phyloP scores from a whole-genome alignment of 2,888 invertebrate genomes.

The Eurytoma adleriae region DNA sequence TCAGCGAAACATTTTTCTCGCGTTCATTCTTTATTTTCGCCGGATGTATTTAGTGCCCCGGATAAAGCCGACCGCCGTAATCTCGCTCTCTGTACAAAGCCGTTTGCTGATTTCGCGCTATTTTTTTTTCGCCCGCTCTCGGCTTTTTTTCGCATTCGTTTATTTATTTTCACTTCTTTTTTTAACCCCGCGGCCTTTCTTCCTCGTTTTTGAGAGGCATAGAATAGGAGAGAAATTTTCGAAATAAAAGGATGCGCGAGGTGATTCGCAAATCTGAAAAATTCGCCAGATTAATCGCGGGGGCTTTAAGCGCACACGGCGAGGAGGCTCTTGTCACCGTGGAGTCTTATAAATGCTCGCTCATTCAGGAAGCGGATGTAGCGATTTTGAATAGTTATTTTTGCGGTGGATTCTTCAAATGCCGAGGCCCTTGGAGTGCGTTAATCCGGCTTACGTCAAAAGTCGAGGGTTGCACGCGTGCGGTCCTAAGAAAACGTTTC shows the following conservation, averaged over 20 bases:
- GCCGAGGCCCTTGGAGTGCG: not conserved
- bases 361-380: conserved; percentile 4
- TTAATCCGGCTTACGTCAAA: conserved; percentile 21
- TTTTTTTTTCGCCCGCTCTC: not conserved
- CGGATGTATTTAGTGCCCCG: conserved; percentile 55
- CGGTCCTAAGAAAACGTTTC: not conserved
- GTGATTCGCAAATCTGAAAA: conserved; percentile 55
- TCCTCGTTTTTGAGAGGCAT: conserved; percentile 8
- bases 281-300: conserved; percentile 53
- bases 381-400: conserved; percentile 25
- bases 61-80: conserved; percentile 48
- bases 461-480: not conserved
- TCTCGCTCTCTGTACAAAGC: conserved; percentile 35
- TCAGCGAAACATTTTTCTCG: conserved; percentile 52
- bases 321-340: not conserved
- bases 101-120: conserved; percentile 34
- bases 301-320: not conserved
- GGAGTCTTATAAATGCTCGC: conserved; percentile 29
- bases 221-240: not conserved
- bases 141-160: not conserved
- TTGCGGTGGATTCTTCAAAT: not conserved
- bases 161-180: not conserved
- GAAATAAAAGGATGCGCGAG: conserved; percentile 20
- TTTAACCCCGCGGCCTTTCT: not conserved
- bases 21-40: conserved; percentile 52